A percentile compares a stretch with the other conserved stretches of the same genome.
Conservation (phyloP, 2,797 vertebrate genomes). For the Schizopygopsis pylzovi region DNA sequence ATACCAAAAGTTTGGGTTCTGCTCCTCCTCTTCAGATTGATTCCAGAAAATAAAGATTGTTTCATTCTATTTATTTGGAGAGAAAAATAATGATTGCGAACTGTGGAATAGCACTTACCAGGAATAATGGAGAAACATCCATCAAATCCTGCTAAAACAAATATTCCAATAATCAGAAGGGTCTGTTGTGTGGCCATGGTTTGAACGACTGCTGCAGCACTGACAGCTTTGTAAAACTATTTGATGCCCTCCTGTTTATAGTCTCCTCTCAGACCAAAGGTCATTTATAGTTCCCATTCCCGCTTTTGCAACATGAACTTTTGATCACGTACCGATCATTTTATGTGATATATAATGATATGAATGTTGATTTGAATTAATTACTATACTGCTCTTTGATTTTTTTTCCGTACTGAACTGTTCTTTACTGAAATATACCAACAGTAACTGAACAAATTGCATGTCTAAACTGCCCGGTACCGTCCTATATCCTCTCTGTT, state of each 20-base stretch:
- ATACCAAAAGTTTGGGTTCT: constrained; percentile 79
- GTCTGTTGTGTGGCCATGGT: constrained; percentile 65
- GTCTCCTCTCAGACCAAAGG: constrained; percentile 69
- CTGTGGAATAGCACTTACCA: constrained; percentile 68
- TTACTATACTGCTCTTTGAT: neutral
- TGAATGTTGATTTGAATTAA: neutral
- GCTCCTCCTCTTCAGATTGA: constrained; percentile 71
- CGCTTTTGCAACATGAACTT: neutral
- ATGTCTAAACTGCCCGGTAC: neutral
- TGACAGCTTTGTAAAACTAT: neutral
- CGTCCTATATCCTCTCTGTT: neutral
- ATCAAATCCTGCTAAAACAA: constrained; percentile 66
- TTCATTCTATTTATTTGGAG: neutral
- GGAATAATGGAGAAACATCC: constrained; percentile 48
- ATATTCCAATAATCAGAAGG: constrained; percentile 64
- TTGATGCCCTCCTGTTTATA: constrained; percentile 62
- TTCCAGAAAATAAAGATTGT: neutral
- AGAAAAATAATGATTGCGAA: neutral
- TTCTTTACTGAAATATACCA: neutral
- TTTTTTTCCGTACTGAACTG: neutral
- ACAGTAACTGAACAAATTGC: neutral
- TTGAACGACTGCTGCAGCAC: neutral
- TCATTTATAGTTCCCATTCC: constrained; percentile 37
- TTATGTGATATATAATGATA: neutral
- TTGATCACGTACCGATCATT: constrained; percentile 25